phyloP scores from a whole-genome alignment of 1,140 invertebrate genomes.

The Sycophaga agraensis region DNA sequence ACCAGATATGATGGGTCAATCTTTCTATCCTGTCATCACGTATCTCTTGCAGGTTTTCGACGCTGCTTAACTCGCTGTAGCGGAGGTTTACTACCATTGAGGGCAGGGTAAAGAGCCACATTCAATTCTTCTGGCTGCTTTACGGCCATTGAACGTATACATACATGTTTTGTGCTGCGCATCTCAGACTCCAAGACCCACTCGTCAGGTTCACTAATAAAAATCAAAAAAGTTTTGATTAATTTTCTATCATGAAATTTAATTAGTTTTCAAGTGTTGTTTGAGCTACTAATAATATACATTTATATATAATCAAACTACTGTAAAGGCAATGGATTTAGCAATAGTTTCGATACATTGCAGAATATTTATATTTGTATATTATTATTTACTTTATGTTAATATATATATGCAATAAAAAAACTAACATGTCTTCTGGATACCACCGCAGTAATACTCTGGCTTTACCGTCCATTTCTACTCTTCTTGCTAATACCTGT shows the following conservation, averaged over 20 bases:
- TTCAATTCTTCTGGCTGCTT: constrained; percentile 50
- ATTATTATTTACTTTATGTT: too few relatives aligned
- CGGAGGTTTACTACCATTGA: constrained; percentile 35
- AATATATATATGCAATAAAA: background rate
- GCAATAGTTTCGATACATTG: too few relatives aligned
- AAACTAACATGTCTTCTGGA: constrained; percentile 71
- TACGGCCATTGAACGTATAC: constrained; percentile 55
- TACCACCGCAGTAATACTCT: constrained; percentile 69
- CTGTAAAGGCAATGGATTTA: too few relatives aligned
- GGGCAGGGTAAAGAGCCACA: constrained; percentile 45
- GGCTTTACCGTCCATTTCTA: constrained; percentile 62
- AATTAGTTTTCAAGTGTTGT: too few relatives aligned
- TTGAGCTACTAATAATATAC: too few relatives aligned
- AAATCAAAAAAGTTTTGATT: background rate
- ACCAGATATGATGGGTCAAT: constrained; percentile 2
- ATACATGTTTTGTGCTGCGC: constrained; percentile 57
- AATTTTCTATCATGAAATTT: too few relatives aligned
- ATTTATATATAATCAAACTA: too few relatives aligned
- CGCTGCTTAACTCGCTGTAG: constrained; percentile 44
- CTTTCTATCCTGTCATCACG: constrained; percentile 39
- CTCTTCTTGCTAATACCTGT: constrained; percentile 65
- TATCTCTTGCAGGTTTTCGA: constrained; percentile 49
- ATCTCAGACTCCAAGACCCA: constrained; percentile 65
- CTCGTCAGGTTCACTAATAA: constrained; percentile 63
- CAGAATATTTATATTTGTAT: too few relatives aligned